Evolutionary conservation across 2,797 vertebrate genomes (phyloP).

Genomic region (Rhabdomys pumilio): DNA sequence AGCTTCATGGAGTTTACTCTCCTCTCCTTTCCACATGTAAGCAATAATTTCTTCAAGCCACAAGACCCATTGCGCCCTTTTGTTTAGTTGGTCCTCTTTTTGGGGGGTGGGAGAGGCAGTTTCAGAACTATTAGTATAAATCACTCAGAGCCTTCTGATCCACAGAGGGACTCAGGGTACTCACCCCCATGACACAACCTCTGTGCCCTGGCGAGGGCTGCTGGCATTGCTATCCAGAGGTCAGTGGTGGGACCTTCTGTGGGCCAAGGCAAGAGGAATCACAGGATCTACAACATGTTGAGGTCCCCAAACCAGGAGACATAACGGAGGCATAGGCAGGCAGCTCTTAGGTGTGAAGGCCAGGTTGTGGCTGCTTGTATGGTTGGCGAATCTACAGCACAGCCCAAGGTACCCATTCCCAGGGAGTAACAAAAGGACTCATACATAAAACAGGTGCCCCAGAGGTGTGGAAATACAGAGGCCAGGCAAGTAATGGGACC

Average conservation of each 20-base stretch:
- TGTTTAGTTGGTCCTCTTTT: neutral
- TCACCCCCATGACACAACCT: neutral
- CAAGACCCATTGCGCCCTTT: neutral
- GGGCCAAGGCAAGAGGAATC: neutral
- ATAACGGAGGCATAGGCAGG: neutral
- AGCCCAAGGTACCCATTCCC: neutral
- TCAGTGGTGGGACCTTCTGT: neutral
- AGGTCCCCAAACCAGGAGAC: neutral
- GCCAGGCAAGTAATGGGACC: neutral
- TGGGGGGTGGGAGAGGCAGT: rapidly evolving
- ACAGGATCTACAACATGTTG: no score
- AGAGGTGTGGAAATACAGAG: neutral
- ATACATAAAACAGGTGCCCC: no score
- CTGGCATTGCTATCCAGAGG: neutral
- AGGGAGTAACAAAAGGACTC: neutral
- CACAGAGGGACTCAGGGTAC: neutral
- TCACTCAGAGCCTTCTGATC: neutral
- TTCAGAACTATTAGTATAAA: neutral
- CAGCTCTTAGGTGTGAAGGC: neutral
- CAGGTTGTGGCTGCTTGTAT: neutral
- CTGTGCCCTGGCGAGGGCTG: neutral
- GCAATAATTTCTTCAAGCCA: neutral
- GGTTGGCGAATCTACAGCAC: neutral
- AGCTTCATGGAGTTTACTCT: neutral
- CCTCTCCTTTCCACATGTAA: neutral